A percentile compares a stretch with the other conserved stretches of the same genome.
Evolutionary conservation across 2,888 invertebrate genomes (phyloP).

Genomic region (Caenorhabditis sp.): DNA sequence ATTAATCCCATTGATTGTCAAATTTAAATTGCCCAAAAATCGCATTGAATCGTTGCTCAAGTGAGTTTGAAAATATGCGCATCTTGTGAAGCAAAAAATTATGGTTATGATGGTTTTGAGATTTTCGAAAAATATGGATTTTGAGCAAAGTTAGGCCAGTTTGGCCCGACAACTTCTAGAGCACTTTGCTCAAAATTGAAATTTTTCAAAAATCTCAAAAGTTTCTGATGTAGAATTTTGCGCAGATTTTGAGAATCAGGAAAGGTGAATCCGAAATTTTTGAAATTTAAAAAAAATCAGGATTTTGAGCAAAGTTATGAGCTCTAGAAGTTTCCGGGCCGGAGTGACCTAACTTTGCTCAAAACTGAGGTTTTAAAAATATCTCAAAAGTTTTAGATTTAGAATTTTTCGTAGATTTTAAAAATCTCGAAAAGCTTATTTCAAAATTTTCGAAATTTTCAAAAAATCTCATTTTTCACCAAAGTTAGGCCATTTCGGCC

Average conservation of each 20-base stretch:
- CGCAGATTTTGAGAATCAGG: no score
- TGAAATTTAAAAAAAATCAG: not conserved
- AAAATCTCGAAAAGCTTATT: not conserved
- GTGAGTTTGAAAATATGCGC: slow-evolving; percentile 77
- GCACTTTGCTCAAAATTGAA: slow-evolving; percentile 99
- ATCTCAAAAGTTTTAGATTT: no score
- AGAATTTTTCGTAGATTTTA: no score
- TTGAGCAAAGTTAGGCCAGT: slow-evolving; percentile 72
- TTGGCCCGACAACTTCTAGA: slow-evolving; percentile 99
- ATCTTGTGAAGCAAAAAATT: no score
- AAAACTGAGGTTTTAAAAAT: no score
- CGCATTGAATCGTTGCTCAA: slow-evolving; percentile 98
- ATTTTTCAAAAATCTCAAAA: no score
- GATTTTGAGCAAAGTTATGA: slow-evolving; percentile 3
- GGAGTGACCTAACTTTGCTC: no score
- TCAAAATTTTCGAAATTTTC: not conserved
- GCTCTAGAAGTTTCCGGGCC: no score
- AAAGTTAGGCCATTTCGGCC: not conserved
- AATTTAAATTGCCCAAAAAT: slow-evolving; percentile 98
- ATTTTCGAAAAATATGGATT: not conserved
- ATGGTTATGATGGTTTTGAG: no score
- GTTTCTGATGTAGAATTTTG: no score
- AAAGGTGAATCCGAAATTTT: not conserved
- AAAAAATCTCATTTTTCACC: not conserved
- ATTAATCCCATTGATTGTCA: slow-evolving; percentile 92